Base-by-base conservation (phyloP, 2,888 invertebrate species). In the Chirona hameri region DNA sequence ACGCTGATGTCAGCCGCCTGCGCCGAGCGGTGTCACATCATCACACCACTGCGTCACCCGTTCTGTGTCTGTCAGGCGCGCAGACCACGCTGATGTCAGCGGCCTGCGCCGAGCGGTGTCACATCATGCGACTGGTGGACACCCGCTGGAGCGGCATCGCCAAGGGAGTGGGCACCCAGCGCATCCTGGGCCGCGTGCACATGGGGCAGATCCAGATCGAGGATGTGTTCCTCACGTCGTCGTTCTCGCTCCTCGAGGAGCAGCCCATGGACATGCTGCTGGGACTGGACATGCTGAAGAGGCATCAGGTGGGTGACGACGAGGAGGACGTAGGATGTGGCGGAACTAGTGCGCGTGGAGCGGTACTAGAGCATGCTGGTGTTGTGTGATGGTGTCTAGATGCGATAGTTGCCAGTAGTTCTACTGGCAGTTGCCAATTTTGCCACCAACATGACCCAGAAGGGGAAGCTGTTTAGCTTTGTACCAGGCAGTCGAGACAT, bases 11-110 rank as follows among this genome's bases (percentile, higher is more conserved):
- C n/a, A n/a, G n/a, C n/a, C n/a, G n/a, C n/a, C n/a, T n/a, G n/a
- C n/a, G n/a, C n/a, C n/a, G n/a, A n/a, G n/a, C n/a, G n/a, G n/a
- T n/a, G n/a, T n/a, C n/a, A n/a, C 87, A 95, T 96, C 83, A 39
- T 39, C 39, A 39, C 39, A 39, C 7, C 39, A 39, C 39, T 39
- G 39, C 39, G 7, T 39, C 39, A 79, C 55, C 31, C 60, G 81
- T 39, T 80, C 60, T 60, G 69, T 81, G 85, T 84, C 84, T 83
- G 84, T 15, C 86, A 92, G 93, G 93, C 84, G 99, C 99, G 82
- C 99, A 99, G 90, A 95, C 97, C 60, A 99, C 99, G 7, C 98
- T 99, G 83, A 99, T 99, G 98, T 98, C 98, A 79, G 94, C 96
- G 84, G 92, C 93, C 0, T 98, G 98, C 89, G 98, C 98, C 0